These are phyloP conservation scores for Tupaia tana DNA, from an alignment of 2,113 vertebrate species.

Conservation along the genomic window DNA sequence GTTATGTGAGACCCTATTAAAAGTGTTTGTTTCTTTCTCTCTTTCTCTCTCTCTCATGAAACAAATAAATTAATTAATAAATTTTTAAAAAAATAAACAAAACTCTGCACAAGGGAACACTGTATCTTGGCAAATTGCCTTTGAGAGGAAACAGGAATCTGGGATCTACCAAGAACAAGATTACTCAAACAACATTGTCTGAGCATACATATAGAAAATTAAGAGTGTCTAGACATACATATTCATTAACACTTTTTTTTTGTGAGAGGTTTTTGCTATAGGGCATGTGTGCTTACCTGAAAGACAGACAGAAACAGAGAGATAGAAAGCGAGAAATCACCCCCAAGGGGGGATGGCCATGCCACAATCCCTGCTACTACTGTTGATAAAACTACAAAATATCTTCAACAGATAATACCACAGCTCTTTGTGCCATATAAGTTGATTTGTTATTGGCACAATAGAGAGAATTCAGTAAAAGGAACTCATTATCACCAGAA, in stretches of 20 bases:
- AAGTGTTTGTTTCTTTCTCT: no score
- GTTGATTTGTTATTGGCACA: slow-evolving; percentile 55
- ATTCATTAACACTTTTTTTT: slow-evolving; percentile 32
- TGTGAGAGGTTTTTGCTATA: neutral
- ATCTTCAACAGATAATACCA: no score
- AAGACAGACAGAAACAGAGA: no score
- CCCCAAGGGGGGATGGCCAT: no score
- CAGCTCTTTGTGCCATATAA: neutral
- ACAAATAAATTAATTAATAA: no score
- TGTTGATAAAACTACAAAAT: no score
- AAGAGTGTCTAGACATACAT: neutral
- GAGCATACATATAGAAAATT: neutral
- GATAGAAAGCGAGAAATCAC: no score
- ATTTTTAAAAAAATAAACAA: no score
- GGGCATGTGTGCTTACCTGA: no score
- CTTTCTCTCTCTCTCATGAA: no score
- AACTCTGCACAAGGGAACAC: slow-evolving; percentile 4
- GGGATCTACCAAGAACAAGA: slow-evolving; percentile 41
- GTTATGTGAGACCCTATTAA: no score
- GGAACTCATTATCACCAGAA: slow-evolving; percentile 5
- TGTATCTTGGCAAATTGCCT: slow-evolving; percentile 54
- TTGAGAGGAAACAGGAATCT: neutral
- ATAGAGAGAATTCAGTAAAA: slow-evolving; percentile 52
- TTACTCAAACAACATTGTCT: slow-evolving; percentile 66
- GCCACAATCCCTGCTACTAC: no score